Evolutionary conservation across 2,888 invertebrate species (phyloP).

Genomic region (Drosophila nr. perissopoda): DNA sequence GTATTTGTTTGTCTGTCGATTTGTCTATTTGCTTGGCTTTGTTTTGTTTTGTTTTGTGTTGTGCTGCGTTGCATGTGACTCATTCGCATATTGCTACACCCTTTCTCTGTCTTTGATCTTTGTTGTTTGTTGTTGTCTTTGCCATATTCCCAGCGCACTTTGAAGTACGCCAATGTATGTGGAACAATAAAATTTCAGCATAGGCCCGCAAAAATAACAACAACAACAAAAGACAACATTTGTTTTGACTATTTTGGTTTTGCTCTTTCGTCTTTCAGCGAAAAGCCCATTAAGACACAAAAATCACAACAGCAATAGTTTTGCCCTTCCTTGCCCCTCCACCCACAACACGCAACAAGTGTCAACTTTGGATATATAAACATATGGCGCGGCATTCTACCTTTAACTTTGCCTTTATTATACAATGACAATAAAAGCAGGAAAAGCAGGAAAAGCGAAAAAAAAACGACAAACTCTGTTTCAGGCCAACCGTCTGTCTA

Average conservation of each 20-base stretch:
- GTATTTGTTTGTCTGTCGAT: slow-evolving; percentile 35
- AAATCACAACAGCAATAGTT: slow-evolving; percentile 39
- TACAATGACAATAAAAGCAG: slow-evolving; percentile 69
- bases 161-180: slow-evolving; percentile 56
- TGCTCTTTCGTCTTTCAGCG: slow-evolving; percentile 40
- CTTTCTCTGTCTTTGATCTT: slow-evolving; percentile 66
- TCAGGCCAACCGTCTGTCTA: slow-evolving; percentile 74
- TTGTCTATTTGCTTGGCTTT: slow-evolving; percentile 21
- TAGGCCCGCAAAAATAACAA: slow-evolving; percentile 3
- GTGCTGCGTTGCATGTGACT: slow-evolving; percentile 40
- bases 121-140: slow-evolving; percentile 62
- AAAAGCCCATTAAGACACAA: slow-evolving; percentile 52
- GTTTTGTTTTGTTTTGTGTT: slow-evolving; percentile 16
- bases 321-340: background rate
- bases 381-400: slow-evolving; percentile 51
- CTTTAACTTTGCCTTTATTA: slow-evolving; percentile 67
- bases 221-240: slow-evolving; percentile 24
- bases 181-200: slow-evolving; percentile 63
- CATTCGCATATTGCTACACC: slow-evolving; percentile 41
- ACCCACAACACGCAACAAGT: slow-evolving; percentile 73
- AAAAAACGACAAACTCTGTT: slow-evolving; percentile 23
- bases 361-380: slow-evolving; percentile 57
- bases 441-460: slow-evolving; percentile 32
- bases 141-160: slow-evolving; percentile 58
- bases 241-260: slow-evolving; percentile 19